Conservation (phyloP, 2,113 vertebrate genomes). For the Emydura subglobosa region DNA sequence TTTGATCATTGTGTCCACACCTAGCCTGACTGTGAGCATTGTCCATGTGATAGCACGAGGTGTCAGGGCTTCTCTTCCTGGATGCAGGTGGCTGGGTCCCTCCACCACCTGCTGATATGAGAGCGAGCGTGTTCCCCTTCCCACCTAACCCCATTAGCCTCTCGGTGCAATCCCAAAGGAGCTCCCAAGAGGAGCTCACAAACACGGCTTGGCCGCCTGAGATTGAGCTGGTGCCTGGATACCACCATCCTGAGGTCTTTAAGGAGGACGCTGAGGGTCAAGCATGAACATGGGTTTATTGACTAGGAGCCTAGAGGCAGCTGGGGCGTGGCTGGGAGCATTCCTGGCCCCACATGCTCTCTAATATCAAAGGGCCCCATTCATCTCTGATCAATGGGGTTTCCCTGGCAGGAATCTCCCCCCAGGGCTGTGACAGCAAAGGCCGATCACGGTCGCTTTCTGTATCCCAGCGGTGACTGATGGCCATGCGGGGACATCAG, state of each 20-base stretch:
- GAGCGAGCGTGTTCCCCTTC: not conserved
- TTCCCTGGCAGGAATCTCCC: not conserved
- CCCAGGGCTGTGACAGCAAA: not conserved
- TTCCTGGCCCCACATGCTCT: not conserved
- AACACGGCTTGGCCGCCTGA: not conserved
- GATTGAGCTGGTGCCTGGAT: not conserved
- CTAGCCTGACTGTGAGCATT: not conserved
- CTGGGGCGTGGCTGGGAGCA: not conserved
- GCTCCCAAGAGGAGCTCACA: not conserved
- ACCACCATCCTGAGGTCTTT: no score
- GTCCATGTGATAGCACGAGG: no score
- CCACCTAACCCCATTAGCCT: not conserved
- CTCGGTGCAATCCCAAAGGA: not conserved
- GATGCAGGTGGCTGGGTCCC: not conserved
- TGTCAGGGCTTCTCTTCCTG: not conserved
- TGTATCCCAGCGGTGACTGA: not conserved
- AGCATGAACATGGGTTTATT: not conserved
- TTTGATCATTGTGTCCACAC: not conserved
- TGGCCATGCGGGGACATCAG: not conserved
- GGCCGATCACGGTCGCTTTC: no score
- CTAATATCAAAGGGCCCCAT: not conserved
- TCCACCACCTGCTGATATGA: not conserved
- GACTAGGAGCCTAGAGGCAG: not conserved
- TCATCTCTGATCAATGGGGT: not conserved
- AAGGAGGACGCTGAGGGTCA: not conserved